phyloP scores from a whole-genome alignment of 1,140 invertebrate genomes.

The Heliconius hewitsoni region DNA sequence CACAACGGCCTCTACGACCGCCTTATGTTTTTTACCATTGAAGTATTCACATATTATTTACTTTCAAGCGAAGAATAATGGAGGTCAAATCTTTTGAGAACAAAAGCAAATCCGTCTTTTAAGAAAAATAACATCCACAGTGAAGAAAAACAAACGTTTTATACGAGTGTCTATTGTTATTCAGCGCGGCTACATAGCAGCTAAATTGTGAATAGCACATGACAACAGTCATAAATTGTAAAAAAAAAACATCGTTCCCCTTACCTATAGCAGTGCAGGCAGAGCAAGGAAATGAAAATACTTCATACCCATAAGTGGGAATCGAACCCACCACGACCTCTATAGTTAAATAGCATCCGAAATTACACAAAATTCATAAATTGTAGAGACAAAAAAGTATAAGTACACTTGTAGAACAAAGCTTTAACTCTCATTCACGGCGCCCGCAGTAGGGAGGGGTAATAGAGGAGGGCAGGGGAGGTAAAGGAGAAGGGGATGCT shows the following conservation, averaged over 20 bases:
- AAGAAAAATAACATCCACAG: not conserved
- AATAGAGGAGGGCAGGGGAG: constrained; percentile 15
- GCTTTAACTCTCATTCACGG: constrained; percentile 31
- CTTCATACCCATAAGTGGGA: too few species aligned
- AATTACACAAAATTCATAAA: constrained; percentile 17
- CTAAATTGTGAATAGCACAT: too few species aligned
- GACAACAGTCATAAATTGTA: too few species aligned
- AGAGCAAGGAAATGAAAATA: too few species aligned
- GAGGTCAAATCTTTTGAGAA: not conserved
- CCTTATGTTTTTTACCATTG: too few species aligned
- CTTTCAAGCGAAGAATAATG: not conserved
- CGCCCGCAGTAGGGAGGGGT: constrained; percentile 17
- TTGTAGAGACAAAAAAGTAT: constrained; percentile 27
- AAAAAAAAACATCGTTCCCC: too few species aligned
- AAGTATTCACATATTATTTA: not conserved
- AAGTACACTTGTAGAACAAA: constrained; percentile 37
- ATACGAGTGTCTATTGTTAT: not conserved
- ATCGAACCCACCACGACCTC: too few species aligned
- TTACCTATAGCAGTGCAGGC: too few species aligned
- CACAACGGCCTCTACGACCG: too few species aligned
- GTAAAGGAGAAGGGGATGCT: constrained; percentile 15
- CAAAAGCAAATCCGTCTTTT: not conserved
- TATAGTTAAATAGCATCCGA: not conserved
- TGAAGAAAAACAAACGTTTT: constrained; percentile 12
- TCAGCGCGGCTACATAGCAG: not conserved